Conservation (phyloP, 2,113 vertebrate genomes). For the Climacteris rufus region DNA sequence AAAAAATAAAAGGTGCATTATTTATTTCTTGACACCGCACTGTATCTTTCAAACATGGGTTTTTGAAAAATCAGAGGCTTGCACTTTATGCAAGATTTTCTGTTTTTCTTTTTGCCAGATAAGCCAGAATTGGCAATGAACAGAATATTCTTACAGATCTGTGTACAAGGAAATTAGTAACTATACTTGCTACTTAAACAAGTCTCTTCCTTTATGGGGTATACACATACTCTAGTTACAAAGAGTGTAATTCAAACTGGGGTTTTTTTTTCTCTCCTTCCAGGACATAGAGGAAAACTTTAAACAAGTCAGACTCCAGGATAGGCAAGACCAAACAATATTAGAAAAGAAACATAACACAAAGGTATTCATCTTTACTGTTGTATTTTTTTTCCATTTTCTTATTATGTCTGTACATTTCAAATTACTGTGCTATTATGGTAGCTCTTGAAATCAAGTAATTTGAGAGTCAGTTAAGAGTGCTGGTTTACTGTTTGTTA, state of each 20-base stretch:
- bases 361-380: constrained; percentile 68
- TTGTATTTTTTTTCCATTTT: not conserved
- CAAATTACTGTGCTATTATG: not conserved
- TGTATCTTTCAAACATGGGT: not conserved
- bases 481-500: not conserved
- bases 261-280: not conserved
- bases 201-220: not conserved
- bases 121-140: not conserved
- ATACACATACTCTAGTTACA: not conserved
- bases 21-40: not conserved
- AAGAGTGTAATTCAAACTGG: not conserved
- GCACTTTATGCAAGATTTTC: not conserved
- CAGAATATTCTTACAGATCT: not conserved
- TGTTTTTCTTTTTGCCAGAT: not conserved
- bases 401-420: not conserved
- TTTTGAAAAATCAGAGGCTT: not conserved
- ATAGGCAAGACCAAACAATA: constrained; percentile 51
- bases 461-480: not conserved
- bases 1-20: not conserved
- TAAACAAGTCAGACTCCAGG: constrained; percentile 62
- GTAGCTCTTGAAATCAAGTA: not conserved
- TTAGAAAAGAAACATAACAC: constrained; percentile 55
- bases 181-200: not conserved
- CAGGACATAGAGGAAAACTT: constrained; percentile 72
- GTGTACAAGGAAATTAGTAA: not conserved